Conservation (phyloP, 2,113 vertebrate genomes). For the Dolichallabes microphthalmus region DNA sequence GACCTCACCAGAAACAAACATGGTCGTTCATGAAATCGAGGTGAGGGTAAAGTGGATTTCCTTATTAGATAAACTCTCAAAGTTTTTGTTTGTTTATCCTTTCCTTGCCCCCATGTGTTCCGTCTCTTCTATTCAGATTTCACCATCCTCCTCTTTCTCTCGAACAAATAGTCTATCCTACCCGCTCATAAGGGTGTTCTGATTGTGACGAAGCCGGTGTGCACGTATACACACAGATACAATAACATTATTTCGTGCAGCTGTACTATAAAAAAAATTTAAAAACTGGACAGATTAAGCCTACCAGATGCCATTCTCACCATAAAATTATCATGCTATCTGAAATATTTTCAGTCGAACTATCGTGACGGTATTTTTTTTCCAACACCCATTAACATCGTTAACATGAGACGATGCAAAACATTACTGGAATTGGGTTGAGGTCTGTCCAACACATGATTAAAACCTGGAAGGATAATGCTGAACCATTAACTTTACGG, state of each 20-base stretch:
- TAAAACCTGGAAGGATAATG: too few relatives aligned
- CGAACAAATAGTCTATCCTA: neutral
- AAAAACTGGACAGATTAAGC: too few relatives aligned
- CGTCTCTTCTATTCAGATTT: neutral
- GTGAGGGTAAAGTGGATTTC: neutral
- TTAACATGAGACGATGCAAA: too few relatives aligned
- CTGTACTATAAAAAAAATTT: neutral
- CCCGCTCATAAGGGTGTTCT: neutral
- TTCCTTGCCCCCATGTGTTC: neutral
- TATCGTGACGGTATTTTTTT: neutral
- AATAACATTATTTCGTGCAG: too few relatives aligned
- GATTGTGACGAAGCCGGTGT: slow-evolving; percentile 10
- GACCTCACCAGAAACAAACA: neutral
- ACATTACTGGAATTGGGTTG: too few relatives aligned
- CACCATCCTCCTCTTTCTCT: neutral
- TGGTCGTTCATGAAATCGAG: neutral
- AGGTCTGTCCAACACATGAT: too few relatives aligned
- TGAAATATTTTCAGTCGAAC: neutral
- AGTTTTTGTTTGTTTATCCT: neutral
- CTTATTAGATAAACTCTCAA: neutral
- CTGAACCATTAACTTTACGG: too few relatives aligned
- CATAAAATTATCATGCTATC: neutral
- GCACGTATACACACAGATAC: too few relatives aligned
- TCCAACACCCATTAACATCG: neutral
- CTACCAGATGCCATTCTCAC: too few relatives aligned